phyloP scores from a whole-genome alignment of 2,888 invertebrate genomes.

The Cataglyphis albicans region DNA sequence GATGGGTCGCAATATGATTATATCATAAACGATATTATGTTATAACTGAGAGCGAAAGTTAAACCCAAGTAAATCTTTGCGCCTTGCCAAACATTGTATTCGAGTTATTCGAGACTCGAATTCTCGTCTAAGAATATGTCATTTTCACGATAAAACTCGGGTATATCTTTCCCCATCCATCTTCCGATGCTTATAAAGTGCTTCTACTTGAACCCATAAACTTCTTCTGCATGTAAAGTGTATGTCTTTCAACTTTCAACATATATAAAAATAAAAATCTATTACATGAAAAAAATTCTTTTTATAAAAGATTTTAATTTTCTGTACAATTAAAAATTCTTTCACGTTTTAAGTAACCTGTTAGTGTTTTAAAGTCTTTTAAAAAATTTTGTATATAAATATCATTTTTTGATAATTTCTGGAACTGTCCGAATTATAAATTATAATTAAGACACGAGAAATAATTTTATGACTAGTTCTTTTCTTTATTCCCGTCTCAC shows the following conservation, averaged over 20 bases:
- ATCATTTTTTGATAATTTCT: not conserved
- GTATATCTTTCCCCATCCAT: not conserved
- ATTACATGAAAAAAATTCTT: not conserved
- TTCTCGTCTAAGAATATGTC: constrained; percentile 14
- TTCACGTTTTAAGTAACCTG: not conserved
- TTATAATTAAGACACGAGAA: constrained; percentile 2
- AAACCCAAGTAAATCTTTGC: constrained; percentile 40
- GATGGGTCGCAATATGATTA: constrained; percentile 30
- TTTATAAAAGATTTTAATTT: not conserved
- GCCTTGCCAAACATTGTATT: constrained; percentile 37
- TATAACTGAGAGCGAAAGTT: constrained; percentile 31
- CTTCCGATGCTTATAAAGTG: not conserved
- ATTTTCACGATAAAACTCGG: constrained; percentile 13
- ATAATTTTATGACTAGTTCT: not conserved
- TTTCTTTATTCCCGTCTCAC: not conserved
- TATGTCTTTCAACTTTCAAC: no score
- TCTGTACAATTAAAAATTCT: not conserved
- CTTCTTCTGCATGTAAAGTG: not conserved
- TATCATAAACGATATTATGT: constrained; percentile 32
- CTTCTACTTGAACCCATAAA: not conserved
- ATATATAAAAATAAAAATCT: not conserved
- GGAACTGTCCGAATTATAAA: not conserved
- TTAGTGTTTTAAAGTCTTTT: not conserved
- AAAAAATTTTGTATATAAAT: not conserved
- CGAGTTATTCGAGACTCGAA: constrained; percentile 33